Evolutionary conservation across 2,113 vertebrate genomes (phyloP), one percentile per base, ranked within the genome.

Genomic region (Chaenocephalus aceratus): DNA sequence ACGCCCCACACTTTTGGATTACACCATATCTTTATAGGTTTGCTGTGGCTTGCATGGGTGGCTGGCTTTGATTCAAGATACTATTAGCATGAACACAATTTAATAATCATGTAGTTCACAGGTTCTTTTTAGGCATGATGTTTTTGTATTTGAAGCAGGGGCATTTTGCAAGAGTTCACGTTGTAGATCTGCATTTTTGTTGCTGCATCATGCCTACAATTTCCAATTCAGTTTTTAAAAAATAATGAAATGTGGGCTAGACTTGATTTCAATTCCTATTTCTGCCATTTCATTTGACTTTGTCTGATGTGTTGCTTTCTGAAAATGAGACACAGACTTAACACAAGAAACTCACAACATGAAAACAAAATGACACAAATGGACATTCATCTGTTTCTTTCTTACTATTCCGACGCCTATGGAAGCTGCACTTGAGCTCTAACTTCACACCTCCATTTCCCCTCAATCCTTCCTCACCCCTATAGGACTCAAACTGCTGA

Each of bases 361-460:
- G 45, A 65, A 82, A 48, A 79, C 49, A 41, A 63, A 77, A 44
- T 54, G 56, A 82, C 70, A 66, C 60, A 61, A 64, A 80, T 10
- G 60, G 78, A 89, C 73, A 13, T 52, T 68, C 26, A 18, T n/a
- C 61, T 74, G 52, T 82, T 84, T 68, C 77, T 84, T 71, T 83
- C 67, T 85, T 70, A 34, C 75, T 79, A 69, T 12, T 78, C 87
- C 85, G 18, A 69, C 52, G 0, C 41, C 60, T 84, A 16, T 34
- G 23, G 61, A 49, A 77, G 45, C 81, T 80, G 69, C 57, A 57
- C 57, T 49, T 73, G n/a, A 64, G 41, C 89, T 89, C 71, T 89
- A 79, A 94, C 84, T 75, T 91, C 89, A 91, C 67, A 82, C 86
- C 90, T 94, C 87, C 67, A 84, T 94, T 87, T 93, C 84, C 91